Conservation (phyloP, 2,797 vertebrate genomes). For the Takifugu rubripes region DNA sequence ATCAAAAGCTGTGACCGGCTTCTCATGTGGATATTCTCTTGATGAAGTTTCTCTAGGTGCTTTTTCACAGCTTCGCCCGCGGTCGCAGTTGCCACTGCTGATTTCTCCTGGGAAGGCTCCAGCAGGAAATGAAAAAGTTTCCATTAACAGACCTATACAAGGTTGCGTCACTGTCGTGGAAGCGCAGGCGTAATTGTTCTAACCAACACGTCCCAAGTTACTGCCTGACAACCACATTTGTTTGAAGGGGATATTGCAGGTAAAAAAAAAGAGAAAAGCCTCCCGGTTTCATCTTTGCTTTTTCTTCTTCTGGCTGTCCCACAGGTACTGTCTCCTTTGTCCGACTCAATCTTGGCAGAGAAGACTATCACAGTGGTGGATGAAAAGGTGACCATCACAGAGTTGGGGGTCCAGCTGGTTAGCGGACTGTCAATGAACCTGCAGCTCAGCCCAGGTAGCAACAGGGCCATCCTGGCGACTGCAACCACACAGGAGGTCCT, state of each 20-base stretch:
- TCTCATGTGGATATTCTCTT: conserved; percentile 22
- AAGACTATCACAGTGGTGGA: conserved; percentile 90
- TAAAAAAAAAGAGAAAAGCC: conserved; percentile 3
- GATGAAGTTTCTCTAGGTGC: conserved; percentile 23
- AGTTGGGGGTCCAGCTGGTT: conserved; percentile 90
- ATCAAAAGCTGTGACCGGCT: conserved; percentile 30
- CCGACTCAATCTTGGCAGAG: conserved; percentile 95
- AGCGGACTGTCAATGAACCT: conserved; percentile 86
- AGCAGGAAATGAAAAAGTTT: conserved; percentile 52
- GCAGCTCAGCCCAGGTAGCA: conserved; percentile 82
- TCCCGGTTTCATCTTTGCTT: neutral
- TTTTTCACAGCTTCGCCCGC: conserved; percentile 4
- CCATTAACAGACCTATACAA: conserved; percentile 34
- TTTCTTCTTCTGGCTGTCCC: neutral
- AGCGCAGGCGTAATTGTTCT: conserved; percentile 26
- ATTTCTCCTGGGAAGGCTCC: conserved; percentile 47
- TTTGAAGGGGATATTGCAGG: conserved; percentile 7
- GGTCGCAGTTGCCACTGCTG: conserved; percentile 27
- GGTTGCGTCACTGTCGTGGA: conserved; percentile 17
- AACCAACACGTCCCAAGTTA: conserved; percentile 26
- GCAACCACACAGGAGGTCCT: conserved; percentile 87
- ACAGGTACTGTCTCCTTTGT: conserved; percentile 92
- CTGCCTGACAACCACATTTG: conserved; percentile 3
- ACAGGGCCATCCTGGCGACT: conserved; percentile 83
- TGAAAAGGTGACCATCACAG: conserved; percentile 92